A percentile compares a stretch with the other conserved stretches of the same genome.
These are phyloP conservation scores for Allophyes oxyacanthae DNA, from an alignment of 2,888 invertebrate genomes.

Conservation along the genomic window DNA sequence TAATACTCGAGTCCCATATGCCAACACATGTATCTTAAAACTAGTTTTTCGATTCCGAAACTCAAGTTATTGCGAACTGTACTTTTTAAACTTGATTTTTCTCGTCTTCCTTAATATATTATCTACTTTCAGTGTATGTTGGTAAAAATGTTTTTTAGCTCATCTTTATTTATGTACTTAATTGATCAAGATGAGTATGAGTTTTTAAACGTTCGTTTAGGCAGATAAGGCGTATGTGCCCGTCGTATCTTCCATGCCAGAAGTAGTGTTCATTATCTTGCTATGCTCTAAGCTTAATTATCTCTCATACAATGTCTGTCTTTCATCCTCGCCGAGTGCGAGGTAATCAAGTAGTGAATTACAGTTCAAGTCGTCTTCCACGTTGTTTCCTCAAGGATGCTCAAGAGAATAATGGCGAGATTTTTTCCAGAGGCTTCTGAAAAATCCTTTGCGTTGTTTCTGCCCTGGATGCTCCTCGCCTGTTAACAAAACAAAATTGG, in stretches of 20 bases:
- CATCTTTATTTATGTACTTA: conserved; percentile 29
- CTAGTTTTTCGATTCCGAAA: conserved; percentile 37
- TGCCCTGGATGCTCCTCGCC: conserved; percentile 91
- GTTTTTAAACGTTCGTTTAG: conserved; percentile 27
- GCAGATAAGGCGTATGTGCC: conserved; percentile 1
- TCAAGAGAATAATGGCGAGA: conserved; percentile 96
- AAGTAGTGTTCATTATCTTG: conserved; percentile 17
- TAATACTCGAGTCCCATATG: conserved; percentile 49
- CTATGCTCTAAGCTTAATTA: conserved; percentile 31
- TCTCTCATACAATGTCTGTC: conserved; percentile 25
- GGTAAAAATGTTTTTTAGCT: conserved; percentile 23
- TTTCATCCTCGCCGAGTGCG: conserved; percentile 25
- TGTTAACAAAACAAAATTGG: conserved; percentile 73
- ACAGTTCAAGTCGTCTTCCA: conserved; percentile 31
- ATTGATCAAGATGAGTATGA: conserved; percentile 34
- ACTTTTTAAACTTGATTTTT: conserved; percentile 1
- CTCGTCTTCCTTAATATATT: conserved; percentile 1
- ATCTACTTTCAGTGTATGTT: conserved; percentile 11
- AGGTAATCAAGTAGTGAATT: conserved; percentile 24
- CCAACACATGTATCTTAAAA: conserved; percentile 36
- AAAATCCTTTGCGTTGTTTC: conserved; percentile 96
- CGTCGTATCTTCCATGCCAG: conserved; percentile 29
- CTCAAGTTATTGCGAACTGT: conserved; percentile 14
- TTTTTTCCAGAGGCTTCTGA: conserved; percentile 96
- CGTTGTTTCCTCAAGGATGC: conserved; percentile 91